Evolutionary conservation across 2,797 vertebrate species (phyloP).

Genomic region (Molossus molossus): DNA sequence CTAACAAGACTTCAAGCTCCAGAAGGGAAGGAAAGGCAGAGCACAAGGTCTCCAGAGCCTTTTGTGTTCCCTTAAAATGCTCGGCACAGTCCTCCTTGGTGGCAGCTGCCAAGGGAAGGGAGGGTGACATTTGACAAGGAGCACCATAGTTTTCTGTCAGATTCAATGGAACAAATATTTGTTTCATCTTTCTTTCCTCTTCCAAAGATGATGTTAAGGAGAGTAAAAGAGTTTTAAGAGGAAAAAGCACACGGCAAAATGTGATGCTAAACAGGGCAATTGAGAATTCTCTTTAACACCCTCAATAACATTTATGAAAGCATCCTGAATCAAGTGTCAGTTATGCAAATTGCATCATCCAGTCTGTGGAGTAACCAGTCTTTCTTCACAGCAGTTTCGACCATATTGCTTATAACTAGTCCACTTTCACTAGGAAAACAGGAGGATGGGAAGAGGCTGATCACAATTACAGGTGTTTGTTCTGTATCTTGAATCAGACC

Average conservation of each 20-base stretch:
- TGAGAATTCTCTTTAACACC: neutral
- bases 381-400: neutral
- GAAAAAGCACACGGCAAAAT: neutral
- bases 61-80: neutral
- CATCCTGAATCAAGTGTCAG: neutral
- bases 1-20: neutral
- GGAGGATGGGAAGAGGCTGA: neutral
- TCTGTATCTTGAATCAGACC: conserved; percentile 46
- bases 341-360: neutral
- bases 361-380: neutral
- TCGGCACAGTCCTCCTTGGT: neutral
- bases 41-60: neutral
- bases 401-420: neutral
- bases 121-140: neutral
- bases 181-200: conserved; percentile 33
- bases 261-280: neutral
- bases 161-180: neutral
- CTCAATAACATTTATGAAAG: neutral
- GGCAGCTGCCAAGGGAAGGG: neutral
- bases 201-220: conserved; percentile 1
- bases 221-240: conserved; percentile 25
- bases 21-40: neutral
- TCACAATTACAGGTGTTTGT: conserved; percentile 41
- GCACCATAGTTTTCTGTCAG: neutral
- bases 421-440: conserved; percentile 20